Evolutionary conservation across 2,888 invertebrate species (phyloP).

Genomic region (Xylota sylvarum): DNA sequence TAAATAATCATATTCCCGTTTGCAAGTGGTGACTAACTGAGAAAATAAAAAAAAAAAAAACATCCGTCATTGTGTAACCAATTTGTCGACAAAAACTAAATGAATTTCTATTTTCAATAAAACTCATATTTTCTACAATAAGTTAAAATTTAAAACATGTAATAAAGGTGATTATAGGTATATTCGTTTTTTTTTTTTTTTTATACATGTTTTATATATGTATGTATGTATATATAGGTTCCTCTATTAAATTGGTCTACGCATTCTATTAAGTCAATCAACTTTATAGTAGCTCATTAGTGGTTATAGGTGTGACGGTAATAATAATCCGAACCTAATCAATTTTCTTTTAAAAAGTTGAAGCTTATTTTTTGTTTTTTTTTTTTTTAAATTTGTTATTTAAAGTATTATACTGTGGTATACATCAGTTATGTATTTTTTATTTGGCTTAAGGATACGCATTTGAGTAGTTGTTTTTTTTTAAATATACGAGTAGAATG

Average conservation of each 20-base stretch:
- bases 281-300: constrained; percentile 74
- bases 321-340: constrained; percentile 45
- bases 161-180: constrained; percentile 38
- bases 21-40: background rate
- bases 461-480: constrained; percentile 36
- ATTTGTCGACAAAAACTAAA: background rate
- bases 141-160: constrained; percentile 20
- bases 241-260: constrained; percentile 76
- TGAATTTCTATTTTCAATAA: background rate
- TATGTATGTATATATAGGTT: constrained; percentile 43
- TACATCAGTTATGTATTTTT: constrained; percentile 54
- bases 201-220: constrained; percentile 31
- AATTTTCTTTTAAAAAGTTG: constrained; percentile 43
- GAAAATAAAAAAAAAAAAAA: background rate
- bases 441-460: constrained; percentile 57
- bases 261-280: constrained; percentile 68
- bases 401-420: constrained; percentile 32
- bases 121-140: background rate
- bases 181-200: constrained; percentile 18
- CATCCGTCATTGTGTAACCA: background rate
- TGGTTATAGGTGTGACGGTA: constrained; percentile 71
- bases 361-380: constrained; percentile 57
- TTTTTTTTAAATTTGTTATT: constrained; percentile 40
- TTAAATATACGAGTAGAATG: constrained; percentile 58
- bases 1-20: background rate